phyloP scores from a whole-genome alignment of 2,113 vertebrate genomes.

The Tenrec ecaudatus region DNA sequence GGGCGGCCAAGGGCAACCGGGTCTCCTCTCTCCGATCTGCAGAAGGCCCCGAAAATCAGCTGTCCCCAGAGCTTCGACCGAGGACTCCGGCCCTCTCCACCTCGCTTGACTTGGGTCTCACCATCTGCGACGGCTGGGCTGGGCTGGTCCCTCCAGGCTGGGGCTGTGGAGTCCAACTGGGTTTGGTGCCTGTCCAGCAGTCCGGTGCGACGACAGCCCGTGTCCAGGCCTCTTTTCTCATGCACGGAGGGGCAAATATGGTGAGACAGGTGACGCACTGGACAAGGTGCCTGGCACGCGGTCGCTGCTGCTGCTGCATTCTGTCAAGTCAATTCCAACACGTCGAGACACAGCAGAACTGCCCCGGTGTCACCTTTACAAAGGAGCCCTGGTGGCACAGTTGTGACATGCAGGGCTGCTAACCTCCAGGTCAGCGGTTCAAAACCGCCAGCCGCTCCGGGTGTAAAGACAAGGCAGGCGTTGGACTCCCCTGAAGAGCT shows the following conservation, averaged over 20 bases:
- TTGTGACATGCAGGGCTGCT: no score
- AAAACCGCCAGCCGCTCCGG: no score
- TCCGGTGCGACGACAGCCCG: background rate
- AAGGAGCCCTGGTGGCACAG: no score
- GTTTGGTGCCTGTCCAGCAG: background rate
- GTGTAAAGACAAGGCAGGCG: no score
- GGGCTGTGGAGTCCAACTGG: background rate
- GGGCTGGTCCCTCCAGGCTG: background rate
- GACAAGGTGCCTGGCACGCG: accelerated
- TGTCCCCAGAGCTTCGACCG: accelerated
- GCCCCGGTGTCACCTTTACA: no score
- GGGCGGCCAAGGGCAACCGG: background rate
- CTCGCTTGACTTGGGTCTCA: background rate
- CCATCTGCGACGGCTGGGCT: background rate
- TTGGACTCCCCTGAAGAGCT: no score
- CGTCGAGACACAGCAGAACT: no score
- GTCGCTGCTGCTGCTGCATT: background rate
- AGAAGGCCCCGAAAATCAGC: background rate
- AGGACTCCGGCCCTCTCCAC: no score
- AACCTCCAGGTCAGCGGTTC: no score
- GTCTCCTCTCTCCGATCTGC: background rate
- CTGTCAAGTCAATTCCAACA: no score
- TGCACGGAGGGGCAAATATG: accelerated
- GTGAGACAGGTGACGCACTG: background rate
- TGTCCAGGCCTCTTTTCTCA: conserved; percentile 9